These are phyloP conservation scores for Anniella stebbinsi DNA, from an alignment of 2,797 vertebrate species.

Conservation along the genomic window DNA sequence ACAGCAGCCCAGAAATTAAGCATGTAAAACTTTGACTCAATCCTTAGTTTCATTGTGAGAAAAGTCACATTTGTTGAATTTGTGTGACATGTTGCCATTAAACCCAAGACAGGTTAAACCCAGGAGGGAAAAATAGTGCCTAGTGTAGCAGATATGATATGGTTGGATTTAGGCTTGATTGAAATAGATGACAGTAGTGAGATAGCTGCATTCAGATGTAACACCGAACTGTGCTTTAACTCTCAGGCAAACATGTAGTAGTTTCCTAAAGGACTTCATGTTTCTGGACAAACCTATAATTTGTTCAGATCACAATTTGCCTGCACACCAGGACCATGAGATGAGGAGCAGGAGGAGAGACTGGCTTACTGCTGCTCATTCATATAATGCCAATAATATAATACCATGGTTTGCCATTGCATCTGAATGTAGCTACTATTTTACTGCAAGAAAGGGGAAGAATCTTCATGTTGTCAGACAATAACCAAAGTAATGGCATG, in stretches of 20 bases:
- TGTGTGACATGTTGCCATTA: background rate
- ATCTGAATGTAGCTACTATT: slow-evolving; percentile 53
- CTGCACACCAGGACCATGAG: background rate
- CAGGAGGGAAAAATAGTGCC: no score
- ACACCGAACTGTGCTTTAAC: background rate
- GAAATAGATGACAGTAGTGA: background rate
- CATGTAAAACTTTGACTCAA: background rate
- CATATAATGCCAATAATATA: background rate
- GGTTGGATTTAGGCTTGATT: slow-evolving; percentile 57
- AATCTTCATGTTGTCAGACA: slow-evolving; percentile 71
- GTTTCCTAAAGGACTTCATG: background rate
- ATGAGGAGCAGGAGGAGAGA: background rate
- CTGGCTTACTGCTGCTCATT: background rate
- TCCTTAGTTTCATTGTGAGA: background rate
- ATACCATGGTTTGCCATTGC: background rate
- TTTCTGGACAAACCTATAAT: background rate
- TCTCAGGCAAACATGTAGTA: background rate
- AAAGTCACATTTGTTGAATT: background rate
- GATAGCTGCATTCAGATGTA: background rate
- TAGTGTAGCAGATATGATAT: slow-evolving; percentile 62
- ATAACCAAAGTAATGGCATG: slow-evolving; percentile 55
- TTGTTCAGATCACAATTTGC: background rate
- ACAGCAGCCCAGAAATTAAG: slow-evolving; percentile 7
- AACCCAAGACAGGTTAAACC: background rate
- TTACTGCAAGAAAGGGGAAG: slow-evolving; percentile 73